Base-by-base conservation (phyloP, 2,888 invertebrate genomes). In the Mesorhabditis spiculigera region DNA sequence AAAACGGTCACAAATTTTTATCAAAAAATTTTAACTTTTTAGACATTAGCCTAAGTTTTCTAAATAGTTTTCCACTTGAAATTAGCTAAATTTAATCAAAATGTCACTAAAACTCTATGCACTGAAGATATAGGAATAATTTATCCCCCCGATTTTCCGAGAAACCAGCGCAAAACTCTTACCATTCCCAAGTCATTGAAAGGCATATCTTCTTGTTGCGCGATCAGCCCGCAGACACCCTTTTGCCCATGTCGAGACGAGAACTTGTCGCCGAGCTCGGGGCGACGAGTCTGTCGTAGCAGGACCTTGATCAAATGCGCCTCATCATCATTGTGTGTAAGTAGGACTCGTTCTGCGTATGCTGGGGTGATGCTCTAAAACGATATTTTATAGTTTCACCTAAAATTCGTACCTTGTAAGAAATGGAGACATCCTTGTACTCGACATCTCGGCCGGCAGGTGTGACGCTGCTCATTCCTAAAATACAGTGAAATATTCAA, bases 171-270 rank as follows among this genome's bases (percentile, higher is more conserved):
- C 28, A 65, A 28, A 28, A 28, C 65, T n/a, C 58, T 50, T 50
- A 92, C 93, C 79, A 97, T 93, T 5, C 97, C 97, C 79, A 90
- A 90, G 85, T 95, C 94, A 85, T 93, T 95, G 86, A 97, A 99
- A 0, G 98, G 98, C 92, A 99, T 92, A 86, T 99, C 95, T 87
- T 95, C 94, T 87, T 78, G 78, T 66, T 94, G 93, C 0, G 95
- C 96, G 78, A 99, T 95, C 66, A 97, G 89, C 62, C 94, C 93
- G 89, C 88, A 88, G 6, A 89, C 89, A 67, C 98, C 98, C 88
- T 99, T 99, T 87, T 99, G 98, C 13, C 98, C 98, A 86, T 99
- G 98, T 28, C 98, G 76, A 67, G 95, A 95, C 88, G 96, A 96
- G 86, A 99, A 99, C 87, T 99, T 99, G 87, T 99, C 98, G 0